A percentile compares a stretch with the other conserved stretches of the same genome.
These are phyloP conservation scores for Sebastolobus altivelis DNA, from an alignment of 2,797 vertebrate genomes.

Conservation along the genomic window DNA sequence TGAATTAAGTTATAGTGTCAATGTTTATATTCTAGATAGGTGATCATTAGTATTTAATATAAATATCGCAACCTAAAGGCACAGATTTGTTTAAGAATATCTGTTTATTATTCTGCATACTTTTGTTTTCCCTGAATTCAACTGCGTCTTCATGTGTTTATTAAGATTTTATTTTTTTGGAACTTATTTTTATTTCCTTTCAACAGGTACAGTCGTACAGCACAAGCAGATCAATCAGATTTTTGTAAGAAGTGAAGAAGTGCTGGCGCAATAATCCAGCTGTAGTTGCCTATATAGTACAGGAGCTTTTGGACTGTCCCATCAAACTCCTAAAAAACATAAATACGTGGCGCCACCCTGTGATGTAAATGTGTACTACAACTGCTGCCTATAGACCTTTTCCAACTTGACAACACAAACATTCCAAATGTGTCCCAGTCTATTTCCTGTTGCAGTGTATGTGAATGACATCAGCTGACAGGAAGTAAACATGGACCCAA, in stretches of 20 bases:
- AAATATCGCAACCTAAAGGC: not conserved
- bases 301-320: not conserved
- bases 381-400: no score
- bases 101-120: not conserved
- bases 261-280: not conserved
- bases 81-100: not conserved
- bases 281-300: no score
- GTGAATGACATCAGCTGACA: no score
- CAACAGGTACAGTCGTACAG: no score
- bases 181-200: no score
- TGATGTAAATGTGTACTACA: conserved; percentile 37
- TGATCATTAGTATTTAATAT: not conserved
- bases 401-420: no score
- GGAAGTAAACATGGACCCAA: no score
- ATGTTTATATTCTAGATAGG: not conserved
- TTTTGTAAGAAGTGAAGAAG: not conserved
- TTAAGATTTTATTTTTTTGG: no score
- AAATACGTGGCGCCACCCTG: conserved; percentile 63
- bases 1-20: not conserved
- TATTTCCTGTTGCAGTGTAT: fast-evolving
- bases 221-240: no score
- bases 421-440: no score
- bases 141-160: not conserved
- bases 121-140: not conserved
- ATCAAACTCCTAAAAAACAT: not conserved